phyloP scores from a whole-genome alignment of 2,113 vertebrate genomes.

The Acanthisitta chloris region DNA sequence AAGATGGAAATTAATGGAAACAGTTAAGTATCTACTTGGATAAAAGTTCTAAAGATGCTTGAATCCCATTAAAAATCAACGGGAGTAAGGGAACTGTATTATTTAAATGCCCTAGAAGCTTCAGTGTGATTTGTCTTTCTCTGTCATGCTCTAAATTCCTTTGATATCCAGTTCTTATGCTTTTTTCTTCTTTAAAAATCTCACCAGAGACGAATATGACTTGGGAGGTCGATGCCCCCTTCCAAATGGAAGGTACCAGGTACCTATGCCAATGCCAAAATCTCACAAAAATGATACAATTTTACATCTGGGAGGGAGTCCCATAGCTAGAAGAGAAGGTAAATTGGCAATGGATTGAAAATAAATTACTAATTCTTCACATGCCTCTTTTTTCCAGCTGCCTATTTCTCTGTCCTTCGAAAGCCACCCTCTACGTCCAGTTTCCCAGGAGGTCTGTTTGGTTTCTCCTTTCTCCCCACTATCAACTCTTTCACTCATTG shows the following conservation, averaged over 20 bases:
- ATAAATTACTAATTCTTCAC: neutral
- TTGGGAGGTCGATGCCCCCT: neutral
- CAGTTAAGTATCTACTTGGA: neutral
- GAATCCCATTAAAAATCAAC: neutral
- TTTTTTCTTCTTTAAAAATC: neutral
- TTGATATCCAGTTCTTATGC: neutral
- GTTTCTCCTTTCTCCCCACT: neutral
- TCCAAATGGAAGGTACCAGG: neutral
- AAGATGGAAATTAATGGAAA: no score
- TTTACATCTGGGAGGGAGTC: neutral
- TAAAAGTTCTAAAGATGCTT: no score
- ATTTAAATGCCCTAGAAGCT: neutral
- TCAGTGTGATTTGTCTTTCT: neutral
- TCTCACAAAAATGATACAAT: neutral
- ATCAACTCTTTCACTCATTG: neutral
- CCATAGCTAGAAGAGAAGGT: neutral
- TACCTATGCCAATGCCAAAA: neutral
- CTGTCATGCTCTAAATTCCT: neutral
- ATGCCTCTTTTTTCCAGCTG: neutral
- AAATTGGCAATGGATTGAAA: neutral
- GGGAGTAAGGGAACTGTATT: neutral
- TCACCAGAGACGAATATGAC: neutral
- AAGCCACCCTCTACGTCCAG: neutral
- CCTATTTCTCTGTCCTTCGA: slow-evolving; percentile 20
- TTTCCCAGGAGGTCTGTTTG: neutral